Percentiles rank a stretch among this genome's conserved stretches.
Conservation (phyloP, 2,888 invertebrate genomes). For the Homarus gammarus region DNA sequence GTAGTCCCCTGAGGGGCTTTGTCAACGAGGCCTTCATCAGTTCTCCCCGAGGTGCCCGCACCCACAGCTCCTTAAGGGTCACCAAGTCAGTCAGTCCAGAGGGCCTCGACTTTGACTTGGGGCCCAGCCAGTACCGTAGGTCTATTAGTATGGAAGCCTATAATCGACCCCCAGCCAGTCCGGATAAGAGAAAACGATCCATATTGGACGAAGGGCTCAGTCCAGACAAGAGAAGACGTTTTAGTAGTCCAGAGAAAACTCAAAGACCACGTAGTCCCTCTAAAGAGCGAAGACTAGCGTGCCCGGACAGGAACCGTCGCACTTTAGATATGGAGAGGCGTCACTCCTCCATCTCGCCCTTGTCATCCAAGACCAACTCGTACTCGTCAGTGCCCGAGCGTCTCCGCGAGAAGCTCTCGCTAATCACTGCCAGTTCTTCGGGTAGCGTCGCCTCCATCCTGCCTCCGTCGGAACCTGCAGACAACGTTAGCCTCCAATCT, state of each 20-base stretch:
- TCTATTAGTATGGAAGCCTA: slow-evolving; percentile 76
- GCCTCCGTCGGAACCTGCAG: slow-evolving; percentile 54
- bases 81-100: slow-evolving; percentile 76
- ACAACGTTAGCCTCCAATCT: slow-evolving; percentile 58
- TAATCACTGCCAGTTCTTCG: slow-evolving; percentile 73
- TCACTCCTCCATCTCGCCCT: slow-evolving; percentile 62
- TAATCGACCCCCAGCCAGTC: slow-evolving; percentile 60
- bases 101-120: slow-evolving; percentile 66
- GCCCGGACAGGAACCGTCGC: slow-evolving; percentile 46
- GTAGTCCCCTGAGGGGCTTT: slow-evolving; percentile 73
- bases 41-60: slow-evolving; percentile 74
- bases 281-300: slow-evolving; percentile 45
- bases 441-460: slow-evolving; percentile 73
- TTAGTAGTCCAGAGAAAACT: slow-evolving; percentile 75
- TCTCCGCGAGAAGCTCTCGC: slow-evolving; percentile 72
- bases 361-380: slow-evolving; percentile 67
- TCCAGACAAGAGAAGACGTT: slow-evolving; percentile 73
- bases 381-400: slow-evolving; percentile 70
- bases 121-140: slow-evolving; percentile 66
- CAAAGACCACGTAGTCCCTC: slow-evolving; percentile 45
- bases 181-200: slow-evolving; percentile 74
- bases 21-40: slow-evolving; percentile 75
- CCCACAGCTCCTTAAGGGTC: slow-evolving; percentile 74
- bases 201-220: slow-evolving; percentile 70
- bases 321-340: slow-evolving; percentile 36